Conservation (phyloP, 2,888 invertebrate genomes). For the Cheilosia vulpina region DNA sequence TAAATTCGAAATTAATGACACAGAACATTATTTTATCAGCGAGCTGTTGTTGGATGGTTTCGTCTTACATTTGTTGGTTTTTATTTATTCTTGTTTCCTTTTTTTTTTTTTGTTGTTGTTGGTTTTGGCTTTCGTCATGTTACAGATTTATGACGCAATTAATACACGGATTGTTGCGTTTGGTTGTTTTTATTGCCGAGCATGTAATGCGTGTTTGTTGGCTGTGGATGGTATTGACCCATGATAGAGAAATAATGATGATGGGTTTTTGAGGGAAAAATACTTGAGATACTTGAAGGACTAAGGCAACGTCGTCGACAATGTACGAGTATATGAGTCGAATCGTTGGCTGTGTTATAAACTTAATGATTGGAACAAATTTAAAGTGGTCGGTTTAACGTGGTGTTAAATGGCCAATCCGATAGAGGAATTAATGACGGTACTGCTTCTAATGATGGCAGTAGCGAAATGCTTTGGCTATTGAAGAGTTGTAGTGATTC, state of each 20-base stretch:
- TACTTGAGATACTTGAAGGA: neutral
- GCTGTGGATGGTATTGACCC: constrained; percentile 62
- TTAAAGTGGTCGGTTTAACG: constrained; percentile 32
- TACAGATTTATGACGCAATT: constrained; percentile 73
- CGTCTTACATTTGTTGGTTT: constrained; percentile 3
- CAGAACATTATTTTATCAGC: constrained; percentile 73
- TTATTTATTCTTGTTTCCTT: neutral
- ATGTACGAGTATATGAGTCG: constrained; percentile 13
- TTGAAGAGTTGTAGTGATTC: neutral
- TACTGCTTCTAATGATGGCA: neutral
- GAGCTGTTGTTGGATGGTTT: constrained; percentile 18
- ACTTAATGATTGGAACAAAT: constrained; percentile 52
- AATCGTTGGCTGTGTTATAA: constrained; percentile 1
- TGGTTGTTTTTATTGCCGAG: constrained; percentile 24
- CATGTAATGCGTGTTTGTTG: constrained; percentile 9
- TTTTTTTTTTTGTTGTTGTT: too few relatives aligned
- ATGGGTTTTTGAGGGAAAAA: constrained; percentile 1
- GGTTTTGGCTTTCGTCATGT: constrained; percentile 40
- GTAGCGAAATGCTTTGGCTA: too few relatives aligned
- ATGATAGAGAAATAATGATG: constrained; percentile 32
- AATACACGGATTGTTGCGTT: constrained; percentile 72
- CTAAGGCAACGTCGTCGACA: neutral
- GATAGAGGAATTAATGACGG: neutral
- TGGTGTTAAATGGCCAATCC: constrained; percentile 38
- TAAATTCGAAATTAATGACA: constrained; percentile 74